Evolutionary conservation across 2,797 vertebrate species (phyloP).

Genomic region (Etheostoma perlongum): DNA sequence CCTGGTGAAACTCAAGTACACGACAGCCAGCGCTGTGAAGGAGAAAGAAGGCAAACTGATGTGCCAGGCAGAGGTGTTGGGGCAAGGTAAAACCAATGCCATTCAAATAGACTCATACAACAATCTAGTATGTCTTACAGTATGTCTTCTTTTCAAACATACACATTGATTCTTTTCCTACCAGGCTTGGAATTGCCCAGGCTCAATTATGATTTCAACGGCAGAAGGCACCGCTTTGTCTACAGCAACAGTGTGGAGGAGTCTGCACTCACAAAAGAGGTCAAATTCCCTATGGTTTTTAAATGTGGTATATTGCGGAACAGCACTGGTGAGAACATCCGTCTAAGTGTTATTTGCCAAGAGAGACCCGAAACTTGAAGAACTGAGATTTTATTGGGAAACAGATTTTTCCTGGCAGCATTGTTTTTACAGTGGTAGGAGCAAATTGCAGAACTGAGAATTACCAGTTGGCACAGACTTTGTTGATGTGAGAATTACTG

Average conservation of each 20-base stretch:
- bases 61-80: slow-evolving; percentile 89
- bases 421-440: slow-evolving; percentile 40
- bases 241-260: slow-evolving; percentile 84
- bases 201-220: slow-evolving; percentile 92
- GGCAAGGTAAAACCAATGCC: slow-evolving; percentile 84
- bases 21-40: slow-evolving; percentile 89
- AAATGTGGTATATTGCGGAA: not conserved
- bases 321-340: slow-evolving; percentile 20
- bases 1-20: slow-evolving; percentile 86
- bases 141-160: not conserved
- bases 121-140: not conserved
- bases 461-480: slow-evolving; percentile 1
- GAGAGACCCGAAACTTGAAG: slow-evolving; percentile 19
- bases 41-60: slow-evolving; percentile 89
- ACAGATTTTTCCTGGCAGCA: slow-evolving; percentile 37
- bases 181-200: slow-evolving; percentile 92
- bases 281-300: slow-evolving; percentile 61
- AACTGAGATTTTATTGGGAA: slow-evolving; percentile 32
- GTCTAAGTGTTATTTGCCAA: slow-evolving; percentile 13
- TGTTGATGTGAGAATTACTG: slow-evolving; percentile 22
- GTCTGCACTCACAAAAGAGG: slow-evolving; percentile 87
- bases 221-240: slow-evolving; percentile 88
- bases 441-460: slow-evolving; percentile 42
- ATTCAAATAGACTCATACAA: not conserved
- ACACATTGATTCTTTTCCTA: slow-evolving; percentile 1